Evolutionary conservation across 2,113 vertebrate species (phyloP).

Genomic region (Chamaea fasciata): DNA sequence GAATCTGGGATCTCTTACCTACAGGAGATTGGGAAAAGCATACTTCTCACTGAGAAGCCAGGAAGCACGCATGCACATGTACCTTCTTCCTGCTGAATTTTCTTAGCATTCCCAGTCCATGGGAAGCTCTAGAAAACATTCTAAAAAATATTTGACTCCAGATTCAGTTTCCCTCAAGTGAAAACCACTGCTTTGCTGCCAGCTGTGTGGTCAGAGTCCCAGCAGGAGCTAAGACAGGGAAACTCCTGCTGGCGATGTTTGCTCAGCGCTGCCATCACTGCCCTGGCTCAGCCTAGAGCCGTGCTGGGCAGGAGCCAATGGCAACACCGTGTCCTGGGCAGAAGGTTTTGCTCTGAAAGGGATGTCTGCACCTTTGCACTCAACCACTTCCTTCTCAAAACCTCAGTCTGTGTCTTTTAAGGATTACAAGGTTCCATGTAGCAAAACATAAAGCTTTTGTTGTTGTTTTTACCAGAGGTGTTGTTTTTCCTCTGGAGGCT

Average conservation of each 20-base stretch:
- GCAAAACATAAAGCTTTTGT: not conserved
- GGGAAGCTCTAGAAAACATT: not conserved
- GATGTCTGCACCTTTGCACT: not conserved
- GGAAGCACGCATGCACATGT: not conserved
- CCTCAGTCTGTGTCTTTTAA: not conserved
- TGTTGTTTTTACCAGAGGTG: not conserved
- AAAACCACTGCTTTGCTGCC: not conserved
- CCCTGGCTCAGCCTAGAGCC: not conserved
- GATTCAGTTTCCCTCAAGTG: not conserved
- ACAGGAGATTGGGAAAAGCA: not conserved
- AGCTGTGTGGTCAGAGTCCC: not conserved
- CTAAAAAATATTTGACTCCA: not conserved
- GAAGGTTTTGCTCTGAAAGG: not conserved
- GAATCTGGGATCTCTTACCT: not conserved
- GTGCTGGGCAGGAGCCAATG: fast-evolving
- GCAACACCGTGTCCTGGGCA: not conserved
- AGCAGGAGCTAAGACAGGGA: not conserved
- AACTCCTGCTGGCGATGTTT: not conserved
- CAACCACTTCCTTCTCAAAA: not conserved
- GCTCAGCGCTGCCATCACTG: not conserved
- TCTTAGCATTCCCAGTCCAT: not conserved
- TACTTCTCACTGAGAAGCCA: not conserved
- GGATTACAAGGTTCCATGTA: not conserved
- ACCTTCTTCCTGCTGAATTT: not conserved
- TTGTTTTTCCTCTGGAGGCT: not conserved